phyloP scores from a whole-genome alignment of 2,113 vertebrate species.

The Odocoileus hemionus region DNA sequence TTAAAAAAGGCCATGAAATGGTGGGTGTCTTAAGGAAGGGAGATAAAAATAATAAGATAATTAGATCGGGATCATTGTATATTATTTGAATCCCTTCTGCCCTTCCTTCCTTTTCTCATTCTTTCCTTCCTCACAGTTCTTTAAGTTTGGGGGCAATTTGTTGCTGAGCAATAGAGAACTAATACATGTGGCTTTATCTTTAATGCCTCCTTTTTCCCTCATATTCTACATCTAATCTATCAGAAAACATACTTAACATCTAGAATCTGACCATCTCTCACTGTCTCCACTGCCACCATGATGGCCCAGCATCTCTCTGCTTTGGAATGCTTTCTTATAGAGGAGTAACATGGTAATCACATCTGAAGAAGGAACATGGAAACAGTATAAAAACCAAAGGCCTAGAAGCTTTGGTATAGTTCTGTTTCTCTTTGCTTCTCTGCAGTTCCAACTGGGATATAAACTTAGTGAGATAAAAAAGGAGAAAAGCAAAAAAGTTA shows the following conservation, averaged over 20 bases:
- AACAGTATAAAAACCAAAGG: background rate
- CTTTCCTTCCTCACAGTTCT: background rate
- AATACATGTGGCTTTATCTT: background rate
- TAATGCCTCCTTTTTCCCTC: background rate
- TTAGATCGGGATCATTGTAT: background rate
- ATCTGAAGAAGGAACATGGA: background rate
- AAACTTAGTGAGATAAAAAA: background rate
- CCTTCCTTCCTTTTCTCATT: background rate
- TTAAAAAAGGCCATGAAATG: background rate
- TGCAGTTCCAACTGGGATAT: background rate
- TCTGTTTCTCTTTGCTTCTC: background rate
- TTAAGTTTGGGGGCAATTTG: background rate
- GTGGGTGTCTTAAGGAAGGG: background rate
- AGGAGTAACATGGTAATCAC: background rate
- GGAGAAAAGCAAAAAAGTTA: background rate
- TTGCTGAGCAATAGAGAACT: background rate
- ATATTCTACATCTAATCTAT: background rate
- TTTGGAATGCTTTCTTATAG: background rate
- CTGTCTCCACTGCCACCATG: background rate
- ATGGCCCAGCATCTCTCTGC: background rate
- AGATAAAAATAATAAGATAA: slow-evolving; percentile 23
- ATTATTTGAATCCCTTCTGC: background rate
- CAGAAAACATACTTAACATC: background rate
- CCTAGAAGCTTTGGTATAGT: background rate
- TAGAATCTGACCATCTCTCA: background rate